These are phyloP conservation scores for Deladenus siricidicola DNA, from an alignment of 2,888 invertebrate genomes.

Conservation along the genomic window DNA sequence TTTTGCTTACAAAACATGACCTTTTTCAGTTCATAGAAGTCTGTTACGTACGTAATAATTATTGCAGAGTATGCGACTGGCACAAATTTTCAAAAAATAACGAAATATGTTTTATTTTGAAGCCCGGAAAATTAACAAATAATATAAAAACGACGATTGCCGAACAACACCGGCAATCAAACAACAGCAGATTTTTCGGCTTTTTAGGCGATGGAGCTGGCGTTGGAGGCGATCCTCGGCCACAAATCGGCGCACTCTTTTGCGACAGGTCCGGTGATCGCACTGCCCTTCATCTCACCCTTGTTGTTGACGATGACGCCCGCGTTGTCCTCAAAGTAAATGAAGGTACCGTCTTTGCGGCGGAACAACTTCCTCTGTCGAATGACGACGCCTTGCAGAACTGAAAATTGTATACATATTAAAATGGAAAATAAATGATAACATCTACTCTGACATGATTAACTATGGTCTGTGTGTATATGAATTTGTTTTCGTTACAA, in stretches of 20 bases:
- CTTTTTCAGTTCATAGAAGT: too few relatives aligned
- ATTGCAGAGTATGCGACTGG: too few relatives aligned
- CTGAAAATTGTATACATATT: constrained; percentile 58
- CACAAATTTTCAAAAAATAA: too few relatives aligned
- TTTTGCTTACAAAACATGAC: too few relatives aligned
- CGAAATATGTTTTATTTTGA: not conserved
- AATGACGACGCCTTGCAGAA: constrained; percentile 98
- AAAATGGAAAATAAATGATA: not conserved
- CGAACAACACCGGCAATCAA: not conserved
- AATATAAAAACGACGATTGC: not conserved
- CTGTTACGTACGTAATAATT: too few relatives aligned
- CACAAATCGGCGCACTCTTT: constrained; percentile 99
- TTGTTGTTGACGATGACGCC: constrained; percentile 99
- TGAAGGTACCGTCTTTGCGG: constrained; percentile 96
- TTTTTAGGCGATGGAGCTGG: constrained; percentile 86
- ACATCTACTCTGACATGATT: not conserved
- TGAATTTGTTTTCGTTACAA: too few relatives aligned
- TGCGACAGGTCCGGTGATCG: constrained; percentile 97
- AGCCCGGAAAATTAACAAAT: constrained; percentile 5
- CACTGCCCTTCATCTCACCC: constrained; percentile 98
- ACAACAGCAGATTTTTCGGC: constrained; percentile 9
- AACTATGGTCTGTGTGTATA: too few relatives aligned
- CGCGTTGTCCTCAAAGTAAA: constrained; percentile 84
- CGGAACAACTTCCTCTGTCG: constrained; percentile 95
- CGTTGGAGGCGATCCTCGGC: constrained; percentile 99